Evolutionary conservation across 1,140 invertebrate genomes (phyloP), one percentile per base, ranked within the genome.

Genomic region (Trichoplusia ni): DNA sequence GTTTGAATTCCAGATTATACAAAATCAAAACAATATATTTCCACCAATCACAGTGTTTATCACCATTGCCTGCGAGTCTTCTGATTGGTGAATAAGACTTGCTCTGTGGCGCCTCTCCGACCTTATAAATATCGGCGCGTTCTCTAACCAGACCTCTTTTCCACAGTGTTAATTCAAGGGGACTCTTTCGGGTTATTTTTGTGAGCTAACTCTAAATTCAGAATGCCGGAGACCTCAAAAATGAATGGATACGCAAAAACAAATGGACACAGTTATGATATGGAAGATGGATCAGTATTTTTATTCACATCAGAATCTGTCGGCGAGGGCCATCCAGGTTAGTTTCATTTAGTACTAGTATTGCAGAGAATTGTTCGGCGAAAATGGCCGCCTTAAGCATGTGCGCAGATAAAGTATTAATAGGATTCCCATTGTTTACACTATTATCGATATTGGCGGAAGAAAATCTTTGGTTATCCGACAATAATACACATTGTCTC

Each of bases 301-400:
- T 93, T 99, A 23, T 99, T 99, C 91, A 99, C 98, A 42, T 99
- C 98, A 16, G 99, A 99, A 93, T 99, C 98, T 46, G 99, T 99
- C 53, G 98, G 98, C 78, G 99, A 99, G 92, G 98, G 98, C 77
- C 98, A 99, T 93, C 98, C 99, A 93, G 96, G 96, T 97, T 91
- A 93, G 92, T 92, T 80, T 82, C 70, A 38, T 64, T 69, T 73
- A 75, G 76, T 75, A 72, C 51, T 70, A 40, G 46, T 64, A 49
- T 38, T 77, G 68, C 69, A 77, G 77, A n/a, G 77, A 81, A 73
- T 81, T 64, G 59, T 76, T 74, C 66, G 47, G 71, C 70, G 77
- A 82, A 90, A 79, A 90, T 89, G 86, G 88, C 86, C 81, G 85
- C 78, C 75, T 53, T 63, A n/a, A 71, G 77, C 88, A 89, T 90